Evolutionary conservation across 1,140 invertebrate genomes (phyloP).

Genomic region (Papilio aristodemus): DNA sequence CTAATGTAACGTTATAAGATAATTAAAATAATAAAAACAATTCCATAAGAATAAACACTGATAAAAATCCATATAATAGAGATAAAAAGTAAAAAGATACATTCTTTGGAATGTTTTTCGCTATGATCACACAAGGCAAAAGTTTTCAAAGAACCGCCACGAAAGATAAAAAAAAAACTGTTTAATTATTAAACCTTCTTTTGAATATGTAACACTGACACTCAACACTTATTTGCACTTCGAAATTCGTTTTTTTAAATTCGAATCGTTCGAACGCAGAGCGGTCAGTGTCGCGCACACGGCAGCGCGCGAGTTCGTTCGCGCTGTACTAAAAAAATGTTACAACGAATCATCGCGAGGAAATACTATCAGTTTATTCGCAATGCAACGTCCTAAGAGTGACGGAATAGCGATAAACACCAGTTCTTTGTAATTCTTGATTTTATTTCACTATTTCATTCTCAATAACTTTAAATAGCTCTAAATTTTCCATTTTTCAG

Average conservation of each 20-base stretch:
- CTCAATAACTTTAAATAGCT: background rate
- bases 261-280: conserved; percentile 46
- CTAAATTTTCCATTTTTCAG: no score
- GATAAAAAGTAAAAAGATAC: conserved; percentile 23
- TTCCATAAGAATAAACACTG: conserved; percentile 9
- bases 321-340: conserved; percentile 61
- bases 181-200: conserved; percentile 39
- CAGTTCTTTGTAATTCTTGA: background rate
- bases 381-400: conserved; percentile 30
- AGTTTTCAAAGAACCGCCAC: background rate
- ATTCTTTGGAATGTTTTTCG: background rate
- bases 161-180: conserved; percentile 7
- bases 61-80: background rate
- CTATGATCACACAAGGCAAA: background rate
- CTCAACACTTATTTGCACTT: conserved; percentile 52
- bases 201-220: conserved; percentile 51
- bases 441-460: background rate
- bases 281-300: conserved; percentile 46
- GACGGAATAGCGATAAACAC: conserved; percentile 29
- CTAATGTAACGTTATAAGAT: background rate
- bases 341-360: conserved; percentile 46
- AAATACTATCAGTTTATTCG: conserved; percentile 41
- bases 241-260: conserved; percentile 46
- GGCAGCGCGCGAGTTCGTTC: conserved; percentile 51
- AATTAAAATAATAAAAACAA: background rate